Evolutionary conservation across 2,888 invertebrate species (phyloP), one percentile per base, ranked within the genome.

Genomic region (Conchocele bisecta): DNA sequence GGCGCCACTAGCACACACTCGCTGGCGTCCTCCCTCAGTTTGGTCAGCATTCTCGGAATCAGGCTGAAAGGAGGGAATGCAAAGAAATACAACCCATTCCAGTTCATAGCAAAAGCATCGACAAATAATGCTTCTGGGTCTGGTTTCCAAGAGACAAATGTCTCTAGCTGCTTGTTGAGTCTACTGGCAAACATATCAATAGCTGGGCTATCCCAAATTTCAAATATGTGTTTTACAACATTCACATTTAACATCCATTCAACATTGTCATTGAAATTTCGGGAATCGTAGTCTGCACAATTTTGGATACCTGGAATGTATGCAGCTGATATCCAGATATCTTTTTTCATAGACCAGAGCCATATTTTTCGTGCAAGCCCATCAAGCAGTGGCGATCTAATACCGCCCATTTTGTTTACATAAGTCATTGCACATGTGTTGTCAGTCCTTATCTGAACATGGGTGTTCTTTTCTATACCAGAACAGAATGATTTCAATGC

Each of bases 51-150:
- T 48, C 44, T 31, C 13, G 60, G 48, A 33, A 50, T 46, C 26
- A 70, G 17, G 33, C 69, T 64, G 54, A 58, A 71, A 60, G 73
- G 69, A 44, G 68, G 76, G 54, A 76, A 76, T 37, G 42, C 41
- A 60, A 68, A 75, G 26, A 57, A 57, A 42, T 59, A 33, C 13
- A 39, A 9, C 13, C 51, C 33, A 48, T 20, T 31, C 74, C 67
- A 77, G n/a, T 51, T 39, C 31, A 66, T 35, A n/a, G 56, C 46
- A 58, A 66, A 79, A 48, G 75, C 57, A 63, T 69, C 50, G 44
- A 69, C 51, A 9, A 56, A 53, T 17, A 51, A 41, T 17, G 73
- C 70, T 22, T 64, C 42, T 20, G 79, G 74, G 54, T 79, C 75
- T 29, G 76, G 76, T 26, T 59, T 46, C 67, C 69, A 80, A 2